These are phyloP conservation scores for Orestias chungarensis DNA, from an alignment of 2,797 vertebrate genomes.

Conservation along the genomic window DNA sequence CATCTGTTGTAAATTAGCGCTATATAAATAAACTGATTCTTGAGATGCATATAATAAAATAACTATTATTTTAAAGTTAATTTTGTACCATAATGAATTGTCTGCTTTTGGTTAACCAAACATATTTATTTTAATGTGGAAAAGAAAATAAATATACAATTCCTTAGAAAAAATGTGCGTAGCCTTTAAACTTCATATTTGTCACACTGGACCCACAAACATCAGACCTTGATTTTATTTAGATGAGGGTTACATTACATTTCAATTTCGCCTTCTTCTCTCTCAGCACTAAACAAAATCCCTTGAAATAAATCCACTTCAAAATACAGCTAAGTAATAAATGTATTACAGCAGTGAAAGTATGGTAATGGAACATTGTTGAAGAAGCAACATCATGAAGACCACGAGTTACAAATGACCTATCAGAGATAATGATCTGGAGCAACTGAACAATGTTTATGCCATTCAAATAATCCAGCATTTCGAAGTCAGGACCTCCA, in stretches of 20 bases:
- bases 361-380: not conserved
- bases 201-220: not conserved
- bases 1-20: too few relatives aligned
- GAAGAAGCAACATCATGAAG: not conserved
- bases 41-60: too few relatives aligned
- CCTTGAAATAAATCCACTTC: not conserved
- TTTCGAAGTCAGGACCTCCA: too few relatives aligned
- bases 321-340: not conserved
- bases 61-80: too few relatives aligned
- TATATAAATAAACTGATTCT: too few relatives aligned
- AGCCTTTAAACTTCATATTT: not conserved
- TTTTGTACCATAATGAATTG: not conserved
- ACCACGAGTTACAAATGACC: not conserved
- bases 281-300: too few relatives aligned
- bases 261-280: too few relatives aligned
- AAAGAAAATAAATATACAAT: not conserved
- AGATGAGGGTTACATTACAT: too few relatives aligned
- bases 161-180: not conserved
- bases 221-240: too few relatives aligned
- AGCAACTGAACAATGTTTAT: not conserved
- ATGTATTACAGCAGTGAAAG: not conserved
- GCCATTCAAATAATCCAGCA: too few relatives aligned
- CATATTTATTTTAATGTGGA: not conserved
- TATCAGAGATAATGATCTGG: not conserved
- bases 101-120: not conserved